These are phyloP conservation scores for Neogobius melanostomus DNA, from an alignment of 2,113 vertebrate species.

Conservation along the genomic window DNA sequence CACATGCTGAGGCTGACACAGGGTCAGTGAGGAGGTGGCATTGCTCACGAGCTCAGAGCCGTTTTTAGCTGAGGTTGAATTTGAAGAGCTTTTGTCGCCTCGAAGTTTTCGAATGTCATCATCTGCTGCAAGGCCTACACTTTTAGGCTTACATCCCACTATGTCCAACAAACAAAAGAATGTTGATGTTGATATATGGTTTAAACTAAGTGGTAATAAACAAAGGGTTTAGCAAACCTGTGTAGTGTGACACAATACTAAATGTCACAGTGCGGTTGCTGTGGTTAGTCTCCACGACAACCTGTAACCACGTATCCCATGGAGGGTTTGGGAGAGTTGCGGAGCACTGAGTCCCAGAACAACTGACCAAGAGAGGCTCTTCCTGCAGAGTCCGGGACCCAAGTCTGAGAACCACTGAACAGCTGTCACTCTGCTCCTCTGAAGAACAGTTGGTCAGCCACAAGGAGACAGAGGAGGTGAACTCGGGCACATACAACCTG, in stretches of 20 bases:
- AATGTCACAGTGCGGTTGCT: slow-evolving; percentile 69
- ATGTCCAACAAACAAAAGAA: slow-evolving; percentile 21
- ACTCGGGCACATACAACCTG: slow-evolving; percentile 88
- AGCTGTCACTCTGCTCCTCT: slow-evolving; percentile 41
- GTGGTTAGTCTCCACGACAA: slow-evolving; percentile 77
- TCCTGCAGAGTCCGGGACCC: slow-evolving; percentile 78
- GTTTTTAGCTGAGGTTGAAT: slow-evolving; percentile 36
- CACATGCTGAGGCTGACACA: slow-evolving; percentile 64
- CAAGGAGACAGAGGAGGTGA: slow-evolving; percentile 76
- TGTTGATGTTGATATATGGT: neutral
- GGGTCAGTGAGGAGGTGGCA: neutral
- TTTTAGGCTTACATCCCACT: slow-evolving; percentile 75
- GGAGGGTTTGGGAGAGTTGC: slow-evolving; percentile 79
- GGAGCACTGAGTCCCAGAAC: slow-evolving; percentile 72
- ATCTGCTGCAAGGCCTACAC: slow-evolving; percentile 59
- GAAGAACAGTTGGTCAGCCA: slow-evolving; percentile 76
- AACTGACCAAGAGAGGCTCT: slow-evolving; percentile 77
- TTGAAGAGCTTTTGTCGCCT: slow-evolving; percentile 39
- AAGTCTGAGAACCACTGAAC: slow-evolving; percentile 76
- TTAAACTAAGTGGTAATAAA: neutral
- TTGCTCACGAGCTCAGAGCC: slow-evolving; percentile 1
- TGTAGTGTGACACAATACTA: slow-evolving; percentile 75
- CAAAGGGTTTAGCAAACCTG: slow-evolving; percentile 76
- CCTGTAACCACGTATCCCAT: slow-evolving; percentile 88
- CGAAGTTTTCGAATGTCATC: slow-evolving; percentile 48